Evolutionary conservation across 2,113 vertebrate species (phyloP), one percentile per base, ranked within the genome.

Genomic region (Heptranchias perlo): DNA sequence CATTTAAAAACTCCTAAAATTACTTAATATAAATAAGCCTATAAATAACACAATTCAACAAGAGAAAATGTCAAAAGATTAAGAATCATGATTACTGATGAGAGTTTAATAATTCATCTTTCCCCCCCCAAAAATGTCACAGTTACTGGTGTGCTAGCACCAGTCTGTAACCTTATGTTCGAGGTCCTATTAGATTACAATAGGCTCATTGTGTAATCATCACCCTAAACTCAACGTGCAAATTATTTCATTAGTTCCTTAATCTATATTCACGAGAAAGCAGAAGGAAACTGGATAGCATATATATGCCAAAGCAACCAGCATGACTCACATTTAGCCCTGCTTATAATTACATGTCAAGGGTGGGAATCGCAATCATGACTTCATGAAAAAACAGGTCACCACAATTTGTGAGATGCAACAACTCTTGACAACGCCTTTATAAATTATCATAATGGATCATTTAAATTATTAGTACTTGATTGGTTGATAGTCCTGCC

Each of bases 1-100:
- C 58, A 39, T 64, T 39, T 93, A 28, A 93, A 62, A 62, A 21
- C 31, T 62, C n/a, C 61, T 64, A 93, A 93, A 93, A 62, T 62
- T 93, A 93, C 89, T 93, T 93, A 62, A 93, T 93, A 61, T 62
- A 44, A 21, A 61, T 62, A 93, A 93, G 89, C 35, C 89, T 62
- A 93, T 93, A 93, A 39, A 92, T 62, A 92, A 92, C 18, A 6
- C 89, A 62, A 39, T 18, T 62, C 58, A 61, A 62, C 89, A 39
- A 39, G n/a, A 62, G 89, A 93, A 93, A 93, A 62, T 64, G 58
- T n/a, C 89, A 93, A 62, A 35, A 62, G 16, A 21, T 62, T 93
- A 6, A 62, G 44, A 93, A 93, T 93, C 61, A 93, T 11, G 14
- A n/a, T n/a, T 93, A 44, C 16, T 23, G 58, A 39, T 44, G 89